These are phyloP conservation scores for Bothrops jararaca DNA, from an alignment of 2,113 vertebrate species.

Conservation along the genomic window DNA sequence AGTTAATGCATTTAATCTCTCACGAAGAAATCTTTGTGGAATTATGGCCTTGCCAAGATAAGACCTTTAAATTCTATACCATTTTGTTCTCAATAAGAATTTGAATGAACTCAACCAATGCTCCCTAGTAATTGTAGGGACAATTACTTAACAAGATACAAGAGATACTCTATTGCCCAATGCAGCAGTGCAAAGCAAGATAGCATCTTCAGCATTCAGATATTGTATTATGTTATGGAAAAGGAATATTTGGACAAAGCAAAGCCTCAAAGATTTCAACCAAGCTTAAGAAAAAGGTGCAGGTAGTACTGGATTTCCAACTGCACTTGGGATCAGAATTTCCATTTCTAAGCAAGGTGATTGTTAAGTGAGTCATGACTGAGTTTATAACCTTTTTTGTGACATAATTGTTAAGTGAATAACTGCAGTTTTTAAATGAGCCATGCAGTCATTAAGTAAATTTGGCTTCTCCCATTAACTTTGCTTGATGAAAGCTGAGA, in stretches of 20 bases:
- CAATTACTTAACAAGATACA: not conserved
- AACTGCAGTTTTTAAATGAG: too few relatives aligned
- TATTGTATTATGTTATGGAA: not conserved
- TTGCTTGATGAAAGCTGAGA: too few relatives aligned
- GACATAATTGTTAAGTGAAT: too few relatives aligned
- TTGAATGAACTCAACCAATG: conserved; percentile 44
- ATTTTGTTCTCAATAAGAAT: conserved; percentile 40
- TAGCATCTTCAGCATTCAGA: not conserved
- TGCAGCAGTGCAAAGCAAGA: not conserved
- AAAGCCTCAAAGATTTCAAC: not conserved
- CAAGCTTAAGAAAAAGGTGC: too few relatives aligned
- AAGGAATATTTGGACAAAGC: not conserved
- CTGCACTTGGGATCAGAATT: too few relatives aligned
- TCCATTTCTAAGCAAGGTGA: too few relatives aligned
- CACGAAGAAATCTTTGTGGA: conserved; percentile 48
- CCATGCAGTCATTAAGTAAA: too few relatives aligned
- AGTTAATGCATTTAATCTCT: conserved; percentile 45
- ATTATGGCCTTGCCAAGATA: conserved; percentile 26
- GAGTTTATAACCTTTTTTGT: too few relatives aligned
- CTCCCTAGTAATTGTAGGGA: conserved; percentile 23
- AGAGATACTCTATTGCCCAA: not conserved
- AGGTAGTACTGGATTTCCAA: too few relatives aligned
- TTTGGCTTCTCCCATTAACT: too few relatives aligned
- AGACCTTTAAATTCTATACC: conserved; percentile 46
- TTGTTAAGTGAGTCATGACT: too few relatives aligned